Conservation (phyloP, 2,888 invertebrate genomes). For the Poecilus cupreus region DNA sequence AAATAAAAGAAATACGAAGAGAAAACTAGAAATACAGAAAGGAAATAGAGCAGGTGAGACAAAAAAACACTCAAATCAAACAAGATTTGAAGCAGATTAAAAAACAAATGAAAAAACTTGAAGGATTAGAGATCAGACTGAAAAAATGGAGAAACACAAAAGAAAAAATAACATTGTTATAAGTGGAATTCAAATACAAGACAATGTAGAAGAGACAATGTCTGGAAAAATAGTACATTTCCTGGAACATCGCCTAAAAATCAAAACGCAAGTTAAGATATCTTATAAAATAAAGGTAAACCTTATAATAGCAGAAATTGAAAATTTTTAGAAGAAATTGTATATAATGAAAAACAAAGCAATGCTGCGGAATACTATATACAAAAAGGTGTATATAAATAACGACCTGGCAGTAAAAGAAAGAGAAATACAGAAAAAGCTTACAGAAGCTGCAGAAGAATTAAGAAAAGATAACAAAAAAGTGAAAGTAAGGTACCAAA, state of each 20-base stretch:
- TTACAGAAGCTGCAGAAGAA: not conserved
- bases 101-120: not conserved
- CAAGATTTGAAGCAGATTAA: not conserved
- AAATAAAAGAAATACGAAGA: not conserved
- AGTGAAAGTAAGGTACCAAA: no score
- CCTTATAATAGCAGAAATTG: not conserved
- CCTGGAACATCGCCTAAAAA: not conserved
- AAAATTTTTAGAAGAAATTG: not conserved
- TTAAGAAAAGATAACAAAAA: no score
- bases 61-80: not conserved
- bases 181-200: not conserved
- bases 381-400: not conserved
- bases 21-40: not conserved
- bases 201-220: not conserved
- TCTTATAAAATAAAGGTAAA: not conserved
- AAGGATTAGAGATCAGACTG: not conserved
- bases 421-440: not conserved
- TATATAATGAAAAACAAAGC: not conserved
- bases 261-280: not conserved
- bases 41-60: not conserved
- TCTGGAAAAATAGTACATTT: not conserved
- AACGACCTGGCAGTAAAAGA: not conserved
- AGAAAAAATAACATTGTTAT: slow-evolving; percentile 16
- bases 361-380: not conserved
- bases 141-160: not conserved